phyloP scores from a whole-genome alignment of 2,888 invertebrate species.

The Hololepta plana region DNA sequence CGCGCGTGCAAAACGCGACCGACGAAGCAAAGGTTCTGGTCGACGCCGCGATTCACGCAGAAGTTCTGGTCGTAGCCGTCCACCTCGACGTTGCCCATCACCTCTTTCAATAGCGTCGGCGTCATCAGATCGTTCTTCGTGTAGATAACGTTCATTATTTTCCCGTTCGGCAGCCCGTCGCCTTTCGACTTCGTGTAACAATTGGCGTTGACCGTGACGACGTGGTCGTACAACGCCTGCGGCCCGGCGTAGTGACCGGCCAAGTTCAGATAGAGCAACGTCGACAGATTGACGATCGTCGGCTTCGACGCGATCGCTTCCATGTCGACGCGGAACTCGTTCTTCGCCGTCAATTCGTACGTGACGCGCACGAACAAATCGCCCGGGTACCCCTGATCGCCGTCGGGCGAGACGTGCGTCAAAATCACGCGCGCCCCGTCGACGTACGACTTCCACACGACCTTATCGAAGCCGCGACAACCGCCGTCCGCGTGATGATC shows the following conservation, averaged over 20 bases:
- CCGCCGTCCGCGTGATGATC: slow-evolving; percentile 66
- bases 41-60: slow-evolving; percentile 44
- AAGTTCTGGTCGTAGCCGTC: slow-evolving; percentile 70
- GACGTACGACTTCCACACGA: slow-evolving; percentile 46
- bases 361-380: slow-evolving; percentile 47
- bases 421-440: slow-evolving; percentile 42
- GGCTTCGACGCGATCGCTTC: slow-evolving; percentile 55
- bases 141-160: slow-evolving; percentile 48
- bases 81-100: slow-evolving; percentile 38
- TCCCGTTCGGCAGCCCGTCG: slow-evolving; percentile 52
- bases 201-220: slow-evolving; percentile 57
- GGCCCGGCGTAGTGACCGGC: slow-evolving; percentile 64
- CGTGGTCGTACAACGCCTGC: slow-evolving; percentile 44
- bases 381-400: slow-evolving; percentile 79
- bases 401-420: slow-evolving; percentile 53
- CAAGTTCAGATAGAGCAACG: slow-evolving; percentile 78
- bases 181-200: slow-evolving; percentile 49
- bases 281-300: slow-evolving; percentile 71
- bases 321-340: slow-evolving; percentile 57
- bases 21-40: slow-evolving; percentile 38
- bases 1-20: slow-evolving; percentile 45
- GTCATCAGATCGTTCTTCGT: slow-evolving; percentile 56
- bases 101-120: slow-evolving; percentile 40
- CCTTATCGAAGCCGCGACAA: slow-evolving; percentile 56
- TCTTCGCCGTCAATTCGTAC: slow-evolving; percentile 55